Conservation (phyloP, 2,888 invertebrate genomes). For the Mantis religiosa region DNA sequence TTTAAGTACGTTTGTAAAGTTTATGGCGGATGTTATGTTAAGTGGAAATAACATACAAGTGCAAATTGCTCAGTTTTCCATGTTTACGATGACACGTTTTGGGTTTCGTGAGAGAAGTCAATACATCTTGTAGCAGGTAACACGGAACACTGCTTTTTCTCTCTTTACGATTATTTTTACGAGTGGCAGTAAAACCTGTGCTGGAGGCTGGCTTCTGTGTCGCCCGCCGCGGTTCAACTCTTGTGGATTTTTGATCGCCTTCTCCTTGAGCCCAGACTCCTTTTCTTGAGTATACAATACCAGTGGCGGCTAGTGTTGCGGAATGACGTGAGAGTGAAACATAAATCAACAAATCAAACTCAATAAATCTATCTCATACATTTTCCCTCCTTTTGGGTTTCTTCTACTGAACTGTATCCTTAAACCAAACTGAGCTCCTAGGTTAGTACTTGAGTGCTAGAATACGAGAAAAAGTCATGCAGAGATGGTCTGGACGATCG, state of each 20-base stretch:
- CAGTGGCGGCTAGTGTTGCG: not conserved
- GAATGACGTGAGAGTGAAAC: too few relatives aligned
- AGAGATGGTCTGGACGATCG: too few relatives aligned
- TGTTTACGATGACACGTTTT: not conserved
- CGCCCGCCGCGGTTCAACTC: not conserved
- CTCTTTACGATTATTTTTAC: constrained; percentile 4
- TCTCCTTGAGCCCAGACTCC: not conserved
- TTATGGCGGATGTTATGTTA: not conserved
- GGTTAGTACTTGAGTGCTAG: too few relatives aligned
- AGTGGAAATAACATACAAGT: not conserved
- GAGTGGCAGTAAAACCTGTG: not conserved
- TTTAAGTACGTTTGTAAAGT: too few relatives aligned
- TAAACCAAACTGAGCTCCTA: too few relatives aligned
- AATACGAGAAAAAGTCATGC: too few relatives aligned
- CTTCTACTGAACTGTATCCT: too few relatives aligned
- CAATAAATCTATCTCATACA: too few relatives aligned
- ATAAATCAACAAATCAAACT: too few relatives aligned
- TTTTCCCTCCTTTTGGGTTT: too few relatives aligned
- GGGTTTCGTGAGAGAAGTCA: not conserved
- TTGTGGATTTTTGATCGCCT: not conserved
- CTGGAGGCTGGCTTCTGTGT: not conserved
- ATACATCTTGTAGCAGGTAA: not conserved
- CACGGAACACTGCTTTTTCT: not conserved
- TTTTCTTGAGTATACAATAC: not conserved
- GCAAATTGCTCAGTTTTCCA: not conserved